Percentiles rank a stretch among this genome's conserved stretches.
These are phyloP conservation scores for Phataginus tetradactyla DNA, from an alignment of 2,797 vertebrate species.

Conservation along the genomic window DNA sequence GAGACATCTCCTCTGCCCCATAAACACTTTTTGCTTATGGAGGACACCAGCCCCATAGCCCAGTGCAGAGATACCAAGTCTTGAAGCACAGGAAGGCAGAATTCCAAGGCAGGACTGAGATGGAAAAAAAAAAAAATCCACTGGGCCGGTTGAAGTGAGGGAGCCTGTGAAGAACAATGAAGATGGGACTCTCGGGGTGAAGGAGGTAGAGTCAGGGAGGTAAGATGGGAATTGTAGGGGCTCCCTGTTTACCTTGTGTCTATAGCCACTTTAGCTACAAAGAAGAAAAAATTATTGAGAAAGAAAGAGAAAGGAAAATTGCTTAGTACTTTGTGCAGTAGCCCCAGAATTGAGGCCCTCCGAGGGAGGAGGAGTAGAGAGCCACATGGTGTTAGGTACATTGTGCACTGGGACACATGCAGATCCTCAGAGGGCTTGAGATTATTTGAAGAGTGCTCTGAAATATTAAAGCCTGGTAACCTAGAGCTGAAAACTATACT, in stretches of 20 bases:
- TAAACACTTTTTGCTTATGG: not conserved
- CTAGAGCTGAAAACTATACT: not conserved
- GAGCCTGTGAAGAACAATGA: not conserved
- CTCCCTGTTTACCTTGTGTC: not conserved
- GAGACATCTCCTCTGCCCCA: not conserved
- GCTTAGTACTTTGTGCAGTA: not conserved
- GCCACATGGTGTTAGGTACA: not conserved
- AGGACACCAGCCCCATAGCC: not conserved
- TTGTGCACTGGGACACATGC: not conserved
- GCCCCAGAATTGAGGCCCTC: not conserved
- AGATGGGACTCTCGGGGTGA: not conserved
- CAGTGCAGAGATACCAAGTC: not conserved
- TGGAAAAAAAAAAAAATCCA: not conserved
- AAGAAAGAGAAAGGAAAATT: conserved; percentile 22
- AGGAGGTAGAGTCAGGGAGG: not conserved
- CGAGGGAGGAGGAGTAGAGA: not conserved
- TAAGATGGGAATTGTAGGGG: not conserved
- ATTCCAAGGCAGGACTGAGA: not conserved
- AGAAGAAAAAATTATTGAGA: not conserved
- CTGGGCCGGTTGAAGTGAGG: not conserved
- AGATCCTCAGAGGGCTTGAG: not conserved
- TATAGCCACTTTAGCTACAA: not conserved
- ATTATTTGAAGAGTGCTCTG: not conserved
- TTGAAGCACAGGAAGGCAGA: not conserved
- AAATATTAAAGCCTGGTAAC: not conserved